Percentiles rank a stretch among this genome's conserved stretches.
These are phyloP conservation scores for Graphium colonna DNA, from an alignment of 2,888 invertebrate species.

Conservation along the genomic window DNA sequence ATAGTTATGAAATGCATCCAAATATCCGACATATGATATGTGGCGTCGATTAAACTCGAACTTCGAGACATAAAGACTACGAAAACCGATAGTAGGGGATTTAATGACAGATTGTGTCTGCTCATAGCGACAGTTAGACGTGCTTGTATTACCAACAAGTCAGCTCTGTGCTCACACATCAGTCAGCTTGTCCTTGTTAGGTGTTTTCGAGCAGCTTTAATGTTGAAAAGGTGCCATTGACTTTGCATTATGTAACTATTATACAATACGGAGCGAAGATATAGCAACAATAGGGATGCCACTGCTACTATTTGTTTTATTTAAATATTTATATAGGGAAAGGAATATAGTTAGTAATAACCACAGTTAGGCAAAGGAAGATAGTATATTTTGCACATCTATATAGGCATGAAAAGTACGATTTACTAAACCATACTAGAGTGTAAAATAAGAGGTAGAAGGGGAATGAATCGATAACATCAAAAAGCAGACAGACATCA, in stretches of 20 bases:
- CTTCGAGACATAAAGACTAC: not conserved
- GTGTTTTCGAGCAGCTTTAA: constrained; percentile 15
- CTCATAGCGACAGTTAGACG: not conserved
- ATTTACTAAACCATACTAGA: too few relatives aligned
- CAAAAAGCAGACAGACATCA: too few relatives aligned
- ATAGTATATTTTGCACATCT: too few relatives aligned
- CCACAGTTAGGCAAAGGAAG: too few relatives aligned
- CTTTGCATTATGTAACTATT: constrained; percentile 9
- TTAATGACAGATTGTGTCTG: constrained; percentile 11
- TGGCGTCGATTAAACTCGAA: not conserved
- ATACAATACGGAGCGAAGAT: not conserved
- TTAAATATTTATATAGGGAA: too few relatives aligned
- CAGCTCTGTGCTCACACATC: constrained; percentile 3
- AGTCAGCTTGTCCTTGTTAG: constrained; percentile 17
- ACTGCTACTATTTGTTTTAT: too few relatives aligned
- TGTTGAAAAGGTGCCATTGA: constrained; percentile 8
- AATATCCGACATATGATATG: not conserved
- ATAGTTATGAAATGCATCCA: not conserved
- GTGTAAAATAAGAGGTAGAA: too few relatives aligned
- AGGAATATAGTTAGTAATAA: too few relatives aligned
- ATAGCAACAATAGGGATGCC: not conserved
- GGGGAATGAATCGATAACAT: too few relatives aligned
- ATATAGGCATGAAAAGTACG: too few relatives aligned
- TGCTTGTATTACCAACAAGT: constrained; percentile 13
- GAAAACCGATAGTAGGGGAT: constrained; percentile 2